These are phyloP conservation scores for Encarsia formosa DNA, from an alignment of 2,888 invertebrate species.

Conservation along the genomic window DNA sequence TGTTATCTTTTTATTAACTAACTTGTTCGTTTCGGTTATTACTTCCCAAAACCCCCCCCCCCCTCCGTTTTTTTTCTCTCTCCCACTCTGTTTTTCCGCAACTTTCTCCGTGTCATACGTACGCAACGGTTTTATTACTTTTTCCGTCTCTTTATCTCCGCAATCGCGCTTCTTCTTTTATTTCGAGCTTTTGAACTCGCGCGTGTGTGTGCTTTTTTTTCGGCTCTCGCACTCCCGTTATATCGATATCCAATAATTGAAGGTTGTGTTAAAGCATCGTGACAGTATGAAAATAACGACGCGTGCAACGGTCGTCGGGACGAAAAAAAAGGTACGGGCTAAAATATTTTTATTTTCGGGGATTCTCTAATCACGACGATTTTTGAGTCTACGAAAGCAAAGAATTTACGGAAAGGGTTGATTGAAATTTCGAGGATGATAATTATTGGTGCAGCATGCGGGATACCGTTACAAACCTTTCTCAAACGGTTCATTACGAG, in stretches of 20 bases:
- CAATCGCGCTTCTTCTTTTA: neutral
- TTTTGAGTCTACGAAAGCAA: neutral
- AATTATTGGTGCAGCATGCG: neutral
- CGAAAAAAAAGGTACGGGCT: neutral
- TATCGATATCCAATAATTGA: slow-evolving; percentile 27
- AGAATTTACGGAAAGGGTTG: neutral
- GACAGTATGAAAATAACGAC: slow-evolving; percentile 11
- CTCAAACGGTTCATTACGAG: no score
- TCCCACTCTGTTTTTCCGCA: neutral
- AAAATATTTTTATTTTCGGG: neutral
- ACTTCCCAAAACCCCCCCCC: neutral
- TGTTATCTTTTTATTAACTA: no score
- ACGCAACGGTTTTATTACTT: neutral
- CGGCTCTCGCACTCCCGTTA: neutral
- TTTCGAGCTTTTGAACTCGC: slow-evolving; percentile 1
- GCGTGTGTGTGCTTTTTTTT: slow-evolving; percentile 5
- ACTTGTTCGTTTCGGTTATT: neutral
- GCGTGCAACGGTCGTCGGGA: neutral
- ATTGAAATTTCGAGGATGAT: neutral
- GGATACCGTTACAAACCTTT: no score
- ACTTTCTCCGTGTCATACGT: neutral
- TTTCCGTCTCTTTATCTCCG: slow-evolving; percentile 1
- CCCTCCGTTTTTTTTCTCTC: neutral
- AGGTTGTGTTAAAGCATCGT: slow-evolving; percentile 20
- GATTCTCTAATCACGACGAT: neutral